Evolutionary conservation across 1,140 invertebrate species (phyloP), one percentile per base, ranked within the genome.

Genomic region (Drosophila santomea): DNA sequence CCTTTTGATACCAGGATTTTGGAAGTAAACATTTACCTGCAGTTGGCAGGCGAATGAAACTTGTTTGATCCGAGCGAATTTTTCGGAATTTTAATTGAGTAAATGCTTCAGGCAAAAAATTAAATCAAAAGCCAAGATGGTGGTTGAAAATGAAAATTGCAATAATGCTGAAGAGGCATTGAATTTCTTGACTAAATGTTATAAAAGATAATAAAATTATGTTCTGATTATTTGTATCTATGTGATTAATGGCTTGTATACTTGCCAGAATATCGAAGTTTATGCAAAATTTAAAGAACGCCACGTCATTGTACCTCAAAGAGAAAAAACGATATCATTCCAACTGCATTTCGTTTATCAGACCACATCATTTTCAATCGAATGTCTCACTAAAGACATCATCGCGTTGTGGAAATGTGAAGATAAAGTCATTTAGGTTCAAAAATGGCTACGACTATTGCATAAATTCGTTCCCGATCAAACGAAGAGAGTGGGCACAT

Each of bases 401-500:
- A 66, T 75, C 78, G 74, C 60, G 52, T 52, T 81, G 64, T 63
- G 74, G 63, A 66, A 67, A 74, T 71, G 54, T 61, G 56, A 43
- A 59, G 68, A 86, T 78, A 81, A 86, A 86, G 82, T 60, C 82
- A 81, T 86, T 86, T 51, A 60, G 43, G 63, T 44, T 63, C 66
- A 61, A 50, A 74, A 86, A 78, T 44, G 83, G 60, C 59, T 71
- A 72, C 55, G 80, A 74, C 64, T 82, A 74, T 82, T 82, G 82
- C 78, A 88, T 81, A 86, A 81, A 85, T 72, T 72, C 66, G 62
- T 35, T 17, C 38, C 54, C 62, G 45, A 58, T 43, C 62, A 38
- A 36, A 45, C 14, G 6, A 7, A 52, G 67, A 35, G 44, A 47
- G 14, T 38, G 66, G 52, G 62, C 59, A 66, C 59, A 43, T 66